These are phyloP conservation scores for Geotrupes spiniger DNA, from an alignment of 2,888 invertebrate genomes.

Conservation along the genomic window DNA sequence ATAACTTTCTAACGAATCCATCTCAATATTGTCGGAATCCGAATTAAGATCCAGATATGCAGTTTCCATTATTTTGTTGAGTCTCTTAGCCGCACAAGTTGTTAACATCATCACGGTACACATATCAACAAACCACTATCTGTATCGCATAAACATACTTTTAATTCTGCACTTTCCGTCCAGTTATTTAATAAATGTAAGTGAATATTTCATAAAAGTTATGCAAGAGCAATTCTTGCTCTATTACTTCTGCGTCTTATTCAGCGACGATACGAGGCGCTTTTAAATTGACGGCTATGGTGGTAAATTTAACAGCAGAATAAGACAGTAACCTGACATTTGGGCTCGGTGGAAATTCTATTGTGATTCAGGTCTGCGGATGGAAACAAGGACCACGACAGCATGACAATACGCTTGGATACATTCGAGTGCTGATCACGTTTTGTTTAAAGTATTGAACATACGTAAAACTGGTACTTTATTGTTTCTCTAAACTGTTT, in stretches of 20 bases:
- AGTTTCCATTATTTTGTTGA: conserved; percentile 30
- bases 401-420: conserved; percentile 50
- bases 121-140: conserved; percentile 21
- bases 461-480: conserved; percentile 1
- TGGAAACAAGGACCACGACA: conserved; percentile 38
- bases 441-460: conserved; percentile 19
- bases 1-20: conserved; percentile 47
- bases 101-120: conserved; percentile 38
- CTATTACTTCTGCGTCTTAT: conserved; percentile 3
- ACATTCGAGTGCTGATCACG: conserved; percentile 39
- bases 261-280: conserved; percentile 1
- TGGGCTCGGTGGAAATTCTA: conserved; percentile 31
- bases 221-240: conserved; percentile 1
- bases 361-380: conserved; percentile 45
- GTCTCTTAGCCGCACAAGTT: conserved; percentile 38
- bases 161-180: conserved; percentile 2
- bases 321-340: conserved; percentile 3
- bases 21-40: conserved; percentile 42
- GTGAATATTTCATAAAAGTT: not conserved
- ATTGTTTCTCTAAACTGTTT: no score
- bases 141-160: conserved; percentile 6
- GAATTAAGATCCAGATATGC: conserved; percentile 13
- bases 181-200: not conserved
- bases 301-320: not conserved
- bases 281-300: not conserved